Conservation (phyloP, 1,140 invertebrate genomes). For the Halyomorpha halys region DNA sequence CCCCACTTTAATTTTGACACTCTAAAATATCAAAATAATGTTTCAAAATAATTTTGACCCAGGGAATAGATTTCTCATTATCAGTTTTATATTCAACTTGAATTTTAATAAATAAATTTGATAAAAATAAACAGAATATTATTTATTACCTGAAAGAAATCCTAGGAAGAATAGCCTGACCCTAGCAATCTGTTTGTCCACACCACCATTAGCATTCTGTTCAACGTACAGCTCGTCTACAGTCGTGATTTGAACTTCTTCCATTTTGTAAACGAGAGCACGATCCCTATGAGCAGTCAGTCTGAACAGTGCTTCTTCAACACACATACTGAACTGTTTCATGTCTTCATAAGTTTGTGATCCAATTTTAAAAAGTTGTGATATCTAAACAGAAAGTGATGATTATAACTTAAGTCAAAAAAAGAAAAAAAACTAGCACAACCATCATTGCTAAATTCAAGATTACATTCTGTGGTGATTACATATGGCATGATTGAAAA, state of each 20-base stretch:
- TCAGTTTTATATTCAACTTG: not conserved
- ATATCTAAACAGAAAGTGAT: conserved; percentile 54
- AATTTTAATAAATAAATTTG: not conserved
- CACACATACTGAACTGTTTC: conserved; percentile 75
- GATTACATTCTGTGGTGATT: too few relatives aligned
- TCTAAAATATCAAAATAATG: too few relatives aligned
- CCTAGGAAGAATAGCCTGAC: conserved; percentile 92
- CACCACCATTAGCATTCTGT: conserved; percentile 73
- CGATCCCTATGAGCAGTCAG: conserved; percentile 74
- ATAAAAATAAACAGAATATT: not conserved
- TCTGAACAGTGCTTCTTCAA: conserved; percentile 84
- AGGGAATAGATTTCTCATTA: too few relatives aligned
- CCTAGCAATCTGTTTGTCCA: conserved; percentile 86
- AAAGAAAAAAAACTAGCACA: too few relatives aligned
- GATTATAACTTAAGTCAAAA: too few relatives aligned
- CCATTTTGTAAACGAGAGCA: conserved; percentile 90
- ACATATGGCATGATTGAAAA: too few relatives aligned
- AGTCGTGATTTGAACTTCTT: conserved; percentile 92
- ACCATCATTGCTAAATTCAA: too few relatives aligned
- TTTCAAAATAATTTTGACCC: too few relatives aligned
- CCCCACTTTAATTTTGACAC: too few relatives aligned
- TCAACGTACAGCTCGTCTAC: conserved; percentile 95
- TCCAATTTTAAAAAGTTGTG: conserved; percentile 92
- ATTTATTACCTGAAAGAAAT: conserved; percentile 72
- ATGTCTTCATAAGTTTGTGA: conserved; percentile 80